A percentile compares a stretch with the other conserved stretches of the same genome.
Conservation (phyloP, 2,113 vertebrate genomes). For the Agelaius tricolor region DNA sequence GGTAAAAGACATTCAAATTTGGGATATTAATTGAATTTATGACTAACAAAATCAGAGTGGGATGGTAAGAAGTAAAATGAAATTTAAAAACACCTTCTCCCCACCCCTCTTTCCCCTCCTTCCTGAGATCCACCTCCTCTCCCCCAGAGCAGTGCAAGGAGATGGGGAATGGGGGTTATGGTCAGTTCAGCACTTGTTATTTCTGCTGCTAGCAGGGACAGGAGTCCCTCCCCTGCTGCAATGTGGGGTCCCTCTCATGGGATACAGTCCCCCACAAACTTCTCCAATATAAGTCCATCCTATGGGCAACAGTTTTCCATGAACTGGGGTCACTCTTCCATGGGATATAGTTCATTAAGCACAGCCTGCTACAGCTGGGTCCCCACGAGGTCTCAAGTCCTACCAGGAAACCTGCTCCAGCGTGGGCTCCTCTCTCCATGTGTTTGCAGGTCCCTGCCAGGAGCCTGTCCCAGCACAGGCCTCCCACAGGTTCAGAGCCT, state of each 20-base stretch:
- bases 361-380: background rate
- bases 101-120: background rate
- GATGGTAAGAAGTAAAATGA: background rate
- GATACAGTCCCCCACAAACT: background rate
- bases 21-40: background rate
- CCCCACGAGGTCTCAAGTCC: accelerated
- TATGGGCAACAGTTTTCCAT: background rate
- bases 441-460: background rate
- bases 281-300: background rate
- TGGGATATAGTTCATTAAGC: background rate
- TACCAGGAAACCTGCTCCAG: background rate
- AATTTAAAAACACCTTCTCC: background rate
- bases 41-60: background rate
- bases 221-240: background rate
- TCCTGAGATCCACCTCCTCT: background rate
- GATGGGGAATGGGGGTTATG: background rate
- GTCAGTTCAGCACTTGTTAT: background rate
- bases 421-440: background rate
- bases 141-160: background rate
- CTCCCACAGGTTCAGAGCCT: background rate
- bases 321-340: background rate
- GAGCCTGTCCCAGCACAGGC: background rate
- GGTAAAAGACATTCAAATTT: background rate
- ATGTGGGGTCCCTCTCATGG: background rate
- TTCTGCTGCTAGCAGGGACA: background rate